Conservation (phyloP, 2,113 vertebrate genomes). For the Eira barbara region DNA sequence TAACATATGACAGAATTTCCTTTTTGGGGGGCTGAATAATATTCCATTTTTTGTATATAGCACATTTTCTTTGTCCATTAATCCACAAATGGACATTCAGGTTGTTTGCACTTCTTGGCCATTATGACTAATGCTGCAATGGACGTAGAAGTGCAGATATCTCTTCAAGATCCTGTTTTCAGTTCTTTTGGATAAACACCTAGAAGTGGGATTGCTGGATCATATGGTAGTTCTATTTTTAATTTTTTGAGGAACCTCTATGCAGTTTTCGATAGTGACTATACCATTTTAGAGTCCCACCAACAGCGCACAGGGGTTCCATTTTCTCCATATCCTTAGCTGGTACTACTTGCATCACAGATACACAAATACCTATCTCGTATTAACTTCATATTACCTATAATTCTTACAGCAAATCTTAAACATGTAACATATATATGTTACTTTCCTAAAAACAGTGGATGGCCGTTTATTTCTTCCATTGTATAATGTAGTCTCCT, state of each 20-base stretch:
- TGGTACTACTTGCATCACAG: not conserved
- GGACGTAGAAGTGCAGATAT: not conserved
- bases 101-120: not conserved
- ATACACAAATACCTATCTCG: not conserved
- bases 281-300: not conserved
- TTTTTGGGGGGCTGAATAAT: not conserved
- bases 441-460: not conserved
- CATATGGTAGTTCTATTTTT: not conserved
- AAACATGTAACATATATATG: not conserved
- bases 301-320: not conserved
- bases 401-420: not conserved
- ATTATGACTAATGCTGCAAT: not conserved
- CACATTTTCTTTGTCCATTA: not conserved
- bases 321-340: not conserved
- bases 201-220: not conserved
- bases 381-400: not conserved
- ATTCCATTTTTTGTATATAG: not conserved
- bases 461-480: not conserved
- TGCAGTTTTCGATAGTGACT: not conserved
- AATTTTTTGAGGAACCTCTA: not conserved
- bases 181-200: not conserved
- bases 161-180: not conserved
- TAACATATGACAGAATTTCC: not conserved
- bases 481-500: not conserved
- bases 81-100: not conserved